These are phyloP conservation scores for Myripristis jacobus DNA, from an alignment of 2,797 vertebrate genomes.

Conservation along the genomic window DNA sequence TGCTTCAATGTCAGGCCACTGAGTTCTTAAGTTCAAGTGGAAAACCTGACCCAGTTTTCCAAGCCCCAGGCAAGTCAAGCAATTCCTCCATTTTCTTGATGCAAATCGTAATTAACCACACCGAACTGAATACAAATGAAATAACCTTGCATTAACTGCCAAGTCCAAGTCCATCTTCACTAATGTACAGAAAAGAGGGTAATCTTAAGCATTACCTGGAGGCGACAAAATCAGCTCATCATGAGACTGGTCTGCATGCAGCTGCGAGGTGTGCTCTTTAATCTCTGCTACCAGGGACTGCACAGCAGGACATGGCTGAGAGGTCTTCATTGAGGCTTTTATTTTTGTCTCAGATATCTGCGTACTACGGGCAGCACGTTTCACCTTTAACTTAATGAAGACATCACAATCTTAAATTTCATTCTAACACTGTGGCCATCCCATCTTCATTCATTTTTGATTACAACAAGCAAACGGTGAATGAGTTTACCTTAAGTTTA, in stretches of 20 bases:
- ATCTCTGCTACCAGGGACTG: conserved; percentile 35
- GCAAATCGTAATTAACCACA: background rate
- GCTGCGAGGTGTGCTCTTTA: conserved; percentile 32
- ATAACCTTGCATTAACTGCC: background rate
- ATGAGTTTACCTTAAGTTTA: conserved; percentile 83
- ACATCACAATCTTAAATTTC: conserved; percentile 38
- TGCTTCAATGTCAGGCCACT: background rate
- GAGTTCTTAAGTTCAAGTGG: background rate
- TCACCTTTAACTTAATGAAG: conserved; percentile 65
- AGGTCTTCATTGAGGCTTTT: conserved; percentile 25
- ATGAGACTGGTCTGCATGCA: conserved; percentile 40
- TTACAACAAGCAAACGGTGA: background rate
- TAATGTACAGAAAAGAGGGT: background rate
- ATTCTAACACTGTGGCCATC: conserved; percentile 15
- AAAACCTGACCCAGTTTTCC: no score
- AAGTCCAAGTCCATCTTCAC: background rate
- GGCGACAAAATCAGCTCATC: conserved; percentile 63
- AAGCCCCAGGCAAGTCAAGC: background rate
- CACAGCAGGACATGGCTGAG: conserved; percentile 32
- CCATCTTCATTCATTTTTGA: background rate
- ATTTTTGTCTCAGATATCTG: conserved; percentile 44
- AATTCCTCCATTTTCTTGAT: background rate
- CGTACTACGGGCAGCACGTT: conserved; percentile 41
- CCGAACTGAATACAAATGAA: background rate
- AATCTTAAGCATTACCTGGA: conserved; percentile 75